These are phyloP conservation scores for Leptodactylus fuscus DNA, from an alignment of 2,113 vertebrate species.

Conservation along the genomic window DNA sequence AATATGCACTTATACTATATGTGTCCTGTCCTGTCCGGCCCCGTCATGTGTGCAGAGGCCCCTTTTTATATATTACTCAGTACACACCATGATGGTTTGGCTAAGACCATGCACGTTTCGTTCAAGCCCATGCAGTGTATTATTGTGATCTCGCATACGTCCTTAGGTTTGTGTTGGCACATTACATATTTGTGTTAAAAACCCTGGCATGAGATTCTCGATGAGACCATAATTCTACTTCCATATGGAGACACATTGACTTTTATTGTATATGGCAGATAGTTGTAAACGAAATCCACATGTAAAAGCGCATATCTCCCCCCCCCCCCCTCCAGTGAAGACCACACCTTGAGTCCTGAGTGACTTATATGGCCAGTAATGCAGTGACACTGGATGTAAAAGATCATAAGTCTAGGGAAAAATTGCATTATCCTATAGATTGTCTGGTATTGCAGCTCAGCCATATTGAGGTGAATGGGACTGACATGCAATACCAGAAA, in stretches of 20 bases:
- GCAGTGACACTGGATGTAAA: not conserved
- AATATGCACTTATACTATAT: not conserved
- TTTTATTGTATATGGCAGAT: not conserved
- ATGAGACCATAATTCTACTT: not conserved
- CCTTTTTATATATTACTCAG: not conserved
- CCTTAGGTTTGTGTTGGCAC: not conserved
- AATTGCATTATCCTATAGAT: too few relatives aligned
- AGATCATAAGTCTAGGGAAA: not conserved
- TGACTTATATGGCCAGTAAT: not conserved
- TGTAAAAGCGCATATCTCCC: not conserved
- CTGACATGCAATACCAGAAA: not conserved
- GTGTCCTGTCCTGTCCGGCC: not conserved
- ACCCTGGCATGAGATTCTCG: not conserved
- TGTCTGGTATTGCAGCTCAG: not conserved
- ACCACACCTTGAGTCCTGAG: not conserved
- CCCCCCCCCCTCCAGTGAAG: not conserved
- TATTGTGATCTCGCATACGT: not conserved
- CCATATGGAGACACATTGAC: not conserved
- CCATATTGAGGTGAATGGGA: not conserved
- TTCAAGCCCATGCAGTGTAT: not conserved
- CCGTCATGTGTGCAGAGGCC: not conserved
- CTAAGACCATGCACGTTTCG: not conserved
- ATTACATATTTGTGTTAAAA: not conserved
- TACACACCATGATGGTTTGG: not conserved
- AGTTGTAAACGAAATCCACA: not conserved